Percentiles rank a stretch among this genome's conserved stretches.
Evolutionary conservation across 1,140 invertebrate species (phyloP).

Genomic region (Zaprionus lachaisei): DNA sequence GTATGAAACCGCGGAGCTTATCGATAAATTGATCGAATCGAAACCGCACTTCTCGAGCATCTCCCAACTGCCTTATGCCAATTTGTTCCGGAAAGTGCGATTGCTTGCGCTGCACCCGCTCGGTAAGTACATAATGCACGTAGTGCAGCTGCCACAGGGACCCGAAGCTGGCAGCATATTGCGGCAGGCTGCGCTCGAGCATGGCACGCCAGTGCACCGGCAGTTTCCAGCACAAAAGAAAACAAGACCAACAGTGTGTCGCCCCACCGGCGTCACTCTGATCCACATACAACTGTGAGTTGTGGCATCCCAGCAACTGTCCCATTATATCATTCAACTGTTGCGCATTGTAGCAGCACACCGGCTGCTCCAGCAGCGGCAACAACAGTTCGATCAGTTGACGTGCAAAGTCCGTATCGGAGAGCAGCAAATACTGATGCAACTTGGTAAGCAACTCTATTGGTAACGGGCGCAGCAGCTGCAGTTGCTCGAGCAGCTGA

Average conservation of each 20-base stretch:
- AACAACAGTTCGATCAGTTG: conserved; percentile 43
- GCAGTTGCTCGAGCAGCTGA: not conserved
- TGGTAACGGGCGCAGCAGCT: not conserved
- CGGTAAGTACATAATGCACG: conserved; percentile 47
- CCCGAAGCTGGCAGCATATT: conserved; percentile 31
- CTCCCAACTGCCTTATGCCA: not conserved
- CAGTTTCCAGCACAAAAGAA: conserved; percentile 36
- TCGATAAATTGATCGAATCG: conserved; percentile 24
- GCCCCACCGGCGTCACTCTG: not conserved
- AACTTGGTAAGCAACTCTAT: conserved; percentile 28
- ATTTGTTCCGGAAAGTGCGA: conserved; percentile 13
- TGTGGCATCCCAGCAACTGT: not conserved
- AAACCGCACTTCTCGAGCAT: not conserved
- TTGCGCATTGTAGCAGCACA: not conserved
- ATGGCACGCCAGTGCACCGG: conserved; percentile 30
- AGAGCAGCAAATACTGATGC: conserved; percentile 53
- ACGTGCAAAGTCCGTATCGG: conserved; percentile 34
- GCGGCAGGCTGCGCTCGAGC: conserved; percentile 6
- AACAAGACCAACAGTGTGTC: conserved; percentile 44
- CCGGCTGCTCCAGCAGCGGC: conserved; percentile 34
- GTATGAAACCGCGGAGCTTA: conserved; percentile 18
- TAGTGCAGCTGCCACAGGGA: conserved; percentile 55
- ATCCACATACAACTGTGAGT: conserved; percentile 31
- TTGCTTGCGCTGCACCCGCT: conserved; percentile 29
- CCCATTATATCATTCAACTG: conserved; percentile 31